Evolutionary conservation across 2,797 vertebrate species (phyloP).

Genomic region (Alauda arvensis): DNA sequence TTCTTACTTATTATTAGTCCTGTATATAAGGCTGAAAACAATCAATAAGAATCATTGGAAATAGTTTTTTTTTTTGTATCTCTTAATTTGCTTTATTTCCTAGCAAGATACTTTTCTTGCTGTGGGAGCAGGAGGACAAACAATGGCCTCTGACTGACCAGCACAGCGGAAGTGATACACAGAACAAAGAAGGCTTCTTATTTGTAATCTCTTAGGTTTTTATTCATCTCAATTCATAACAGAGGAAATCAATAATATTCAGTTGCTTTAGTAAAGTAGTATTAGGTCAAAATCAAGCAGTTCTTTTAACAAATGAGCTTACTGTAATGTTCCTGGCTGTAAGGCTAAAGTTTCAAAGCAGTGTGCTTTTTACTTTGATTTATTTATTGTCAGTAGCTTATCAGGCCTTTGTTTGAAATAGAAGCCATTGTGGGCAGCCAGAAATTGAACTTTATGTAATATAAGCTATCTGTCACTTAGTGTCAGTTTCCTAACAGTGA

Average conservation of each 20-base stretch:
- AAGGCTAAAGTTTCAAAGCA: constrained; percentile 43
- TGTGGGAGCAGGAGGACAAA: background rate
- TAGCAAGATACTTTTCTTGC: background rate
- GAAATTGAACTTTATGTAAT: constrained; percentile 38
- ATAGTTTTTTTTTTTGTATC: background rate
- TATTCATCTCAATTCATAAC: constrained; percentile 11
- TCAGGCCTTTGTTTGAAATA: constrained; percentile 40
- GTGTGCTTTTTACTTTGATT: constrained; percentile 6
- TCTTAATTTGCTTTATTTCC: background rate
- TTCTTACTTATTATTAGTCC: background rate
- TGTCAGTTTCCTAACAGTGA: constrained; percentile 32
- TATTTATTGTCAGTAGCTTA: constrained; percentile 46
- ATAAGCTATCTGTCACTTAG: constrained; percentile 55
- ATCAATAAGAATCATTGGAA: background rate
- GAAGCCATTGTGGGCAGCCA: constrained; percentile 17
- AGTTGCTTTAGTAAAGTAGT: background rate
- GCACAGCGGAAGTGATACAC: background rate
- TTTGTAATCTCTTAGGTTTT: background rate
- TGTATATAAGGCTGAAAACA: background rate
- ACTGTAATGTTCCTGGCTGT: background rate
- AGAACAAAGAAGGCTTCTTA: constrained; percentile 32
- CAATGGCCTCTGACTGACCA: constrained; percentile 4
- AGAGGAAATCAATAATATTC: constrained; percentile 40
- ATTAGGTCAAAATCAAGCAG: constrained; percentile 4
- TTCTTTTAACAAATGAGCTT: background rate